These are phyloP conservation scores for Anguilla anguilla DNA, from an alignment of 2,797 vertebrate genomes.

Conservation along the genomic window DNA sequence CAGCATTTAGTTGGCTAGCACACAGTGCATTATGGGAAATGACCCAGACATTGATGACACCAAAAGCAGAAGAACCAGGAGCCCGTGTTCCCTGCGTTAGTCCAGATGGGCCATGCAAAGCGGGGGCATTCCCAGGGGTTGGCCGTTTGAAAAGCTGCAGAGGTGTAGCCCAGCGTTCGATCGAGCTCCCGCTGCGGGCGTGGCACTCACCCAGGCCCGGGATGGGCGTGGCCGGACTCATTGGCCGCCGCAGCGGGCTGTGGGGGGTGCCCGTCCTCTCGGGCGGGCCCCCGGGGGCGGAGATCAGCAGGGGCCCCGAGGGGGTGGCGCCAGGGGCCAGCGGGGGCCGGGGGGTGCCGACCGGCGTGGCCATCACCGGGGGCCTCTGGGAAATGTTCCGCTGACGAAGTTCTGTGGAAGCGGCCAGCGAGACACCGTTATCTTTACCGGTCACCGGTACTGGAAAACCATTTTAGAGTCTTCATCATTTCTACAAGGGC, in stretches of 20 bases:
- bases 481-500: neutral
- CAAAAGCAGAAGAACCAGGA: no score
- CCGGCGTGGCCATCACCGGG: slow-evolving; percentile 60
- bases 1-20: no score
- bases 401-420: slow-evolving; percentile 83
- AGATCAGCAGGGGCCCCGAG: slow-evolving; percentile 61
- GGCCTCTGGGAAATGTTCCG: slow-evolving; percentile 82
- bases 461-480: neutral
- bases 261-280: slow-evolving; percentile 75
- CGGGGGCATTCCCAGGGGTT: no score
- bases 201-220: slow-evolving; percentile 87
- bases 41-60: no score
- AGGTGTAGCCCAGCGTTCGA: no score
- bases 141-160: no score
- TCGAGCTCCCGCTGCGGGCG: slow-evolving; percentile 38
- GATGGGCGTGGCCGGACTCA: slow-evolving; percentile 79
- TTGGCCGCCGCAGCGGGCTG: slow-evolving; percentile 61
- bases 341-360: slow-evolving; percentile 54
- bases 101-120: no score
- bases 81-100: no score
- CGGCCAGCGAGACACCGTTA: neutral
- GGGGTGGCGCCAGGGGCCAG: slow-evolving; percentile 55
- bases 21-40: no score
- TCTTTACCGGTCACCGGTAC: neutral
- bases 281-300: slow-evolving; percentile 84